Conservation (phyloP, 2,888 invertebrate genomes). For the Parnassius orleans region DNA sequence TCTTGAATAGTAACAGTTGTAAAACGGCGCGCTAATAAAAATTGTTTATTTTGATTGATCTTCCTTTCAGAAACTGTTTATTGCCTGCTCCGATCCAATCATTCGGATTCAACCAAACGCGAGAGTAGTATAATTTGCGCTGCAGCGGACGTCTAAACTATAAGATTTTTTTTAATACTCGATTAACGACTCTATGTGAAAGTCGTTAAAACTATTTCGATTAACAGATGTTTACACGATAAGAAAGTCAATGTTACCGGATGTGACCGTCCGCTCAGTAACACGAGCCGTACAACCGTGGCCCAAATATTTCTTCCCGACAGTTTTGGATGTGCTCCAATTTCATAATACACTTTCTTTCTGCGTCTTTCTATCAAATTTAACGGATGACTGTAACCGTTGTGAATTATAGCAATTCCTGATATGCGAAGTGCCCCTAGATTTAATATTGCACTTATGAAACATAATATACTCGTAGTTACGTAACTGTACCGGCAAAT, state of each 20-base stretch:
- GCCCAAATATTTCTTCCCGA: constrained; percentile 69
- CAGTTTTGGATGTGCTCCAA: constrained; percentile 71
- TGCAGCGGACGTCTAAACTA: constrained; percentile 1
- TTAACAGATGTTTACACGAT: constrained; percentile 62
- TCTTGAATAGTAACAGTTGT: neutral
- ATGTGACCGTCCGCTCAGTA: constrained; percentile 63
- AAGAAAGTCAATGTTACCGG: constrained; percentile 78
- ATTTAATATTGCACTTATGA: constrained; percentile 12
- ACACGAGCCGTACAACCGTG: constrained; percentile 66
- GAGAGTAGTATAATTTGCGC: constrained; percentile 2
- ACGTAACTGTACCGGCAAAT: constrained; percentile 37
- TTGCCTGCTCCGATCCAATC: neutral
- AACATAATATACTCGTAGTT: constrained; percentile 40
- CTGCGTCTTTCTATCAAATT: constrained; percentile 26
- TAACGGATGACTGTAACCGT: constrained; percentile 8
- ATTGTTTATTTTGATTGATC: constrained; percentile 19
- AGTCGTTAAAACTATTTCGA: constrained; percentile 55
- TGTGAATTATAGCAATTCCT: constrained; percentile 1
- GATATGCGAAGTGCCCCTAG: neutral
- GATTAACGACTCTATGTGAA: constrained; percentile 43
- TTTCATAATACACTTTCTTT: constrained; percentile 63
- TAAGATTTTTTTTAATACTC: constrained; percentile 27
- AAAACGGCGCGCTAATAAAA: constrained; percentile 18
- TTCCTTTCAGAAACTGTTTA: constrained; percentile 9
- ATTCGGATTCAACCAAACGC: neutral